A percentile compares a stretch with the other conserved stretches of the same genome.
Conservation (phyloP, 2,888 invertebrate species). For the Apomyelois bistriatella region DNA sequence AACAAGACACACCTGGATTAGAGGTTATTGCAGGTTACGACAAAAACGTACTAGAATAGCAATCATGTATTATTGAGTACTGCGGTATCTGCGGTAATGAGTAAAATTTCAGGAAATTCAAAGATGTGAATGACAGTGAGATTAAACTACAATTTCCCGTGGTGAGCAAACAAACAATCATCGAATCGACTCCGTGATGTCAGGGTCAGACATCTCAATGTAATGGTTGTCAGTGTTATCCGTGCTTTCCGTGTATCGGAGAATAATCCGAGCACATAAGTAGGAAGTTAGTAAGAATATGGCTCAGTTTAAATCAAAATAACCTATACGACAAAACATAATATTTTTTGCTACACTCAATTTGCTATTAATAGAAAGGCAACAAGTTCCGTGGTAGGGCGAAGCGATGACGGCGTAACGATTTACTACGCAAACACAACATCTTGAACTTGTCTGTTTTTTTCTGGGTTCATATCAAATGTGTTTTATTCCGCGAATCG, state of each 20-base stretch:
- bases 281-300: neutral
- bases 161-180: too few relatives aligned
- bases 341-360: neutral
- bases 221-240: too few relatives aligned
- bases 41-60: neutral
- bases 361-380: neutral
- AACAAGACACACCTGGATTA: neutral
- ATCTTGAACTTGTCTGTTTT: conserved; percentile 9
- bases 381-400: neutral
- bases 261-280: too few relatives aligned
- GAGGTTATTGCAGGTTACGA: neutral
- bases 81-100: too few relatives aligned
- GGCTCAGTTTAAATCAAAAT: neutral
- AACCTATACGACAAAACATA: neutral
- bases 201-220: too few relatives aligned
- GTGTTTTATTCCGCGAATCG: neutral
- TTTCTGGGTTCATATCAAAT: neutral
- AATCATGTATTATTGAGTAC: too few relatives aligned
- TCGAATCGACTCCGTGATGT: too few relatives aligned
- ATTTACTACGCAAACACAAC: neutral
- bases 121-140: too few relatives aligned
- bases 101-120: too few relatives aligned
- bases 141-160: too few relatives aligned
- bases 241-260: too few relatives aligned
- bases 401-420: neutral